Percentiles rank a stretch among this genome's conserved stretches.
These are phyloP conservation scores for Leptosomus discolor DNA, from an alignment of 2,113 vertebrate species.

Conservation along the genomic window DNA sequence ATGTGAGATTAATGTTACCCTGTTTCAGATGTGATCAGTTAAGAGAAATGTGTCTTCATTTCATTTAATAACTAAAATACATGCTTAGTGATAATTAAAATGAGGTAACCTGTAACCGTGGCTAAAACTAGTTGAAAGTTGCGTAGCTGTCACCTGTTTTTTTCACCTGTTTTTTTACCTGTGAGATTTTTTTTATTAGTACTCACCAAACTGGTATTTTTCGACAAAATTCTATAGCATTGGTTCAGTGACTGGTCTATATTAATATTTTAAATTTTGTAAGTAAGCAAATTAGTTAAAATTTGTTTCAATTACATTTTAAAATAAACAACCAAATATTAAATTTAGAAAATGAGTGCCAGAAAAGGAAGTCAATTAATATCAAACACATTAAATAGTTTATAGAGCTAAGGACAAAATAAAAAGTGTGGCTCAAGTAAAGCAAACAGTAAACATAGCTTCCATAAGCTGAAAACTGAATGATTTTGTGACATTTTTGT, in stretches of 20 bases:
- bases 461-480: background rate
- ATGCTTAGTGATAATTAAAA: background rate
- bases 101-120: background rate
- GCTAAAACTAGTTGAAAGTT: background rate
- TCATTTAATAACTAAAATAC: background rate
- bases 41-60: background rate
- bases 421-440: background rate
- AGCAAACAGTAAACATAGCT: background rate
- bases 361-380: background rate
- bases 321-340: background rate
- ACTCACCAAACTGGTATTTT: background rate
- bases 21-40: background rate
- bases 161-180: too few species aligned
- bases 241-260: background rate
- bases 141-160: background rate
- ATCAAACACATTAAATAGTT: background rate
- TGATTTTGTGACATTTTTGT: background rate
- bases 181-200: background rate
- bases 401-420: background rate
- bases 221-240: background rate
- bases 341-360: background rate
- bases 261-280: background rate
- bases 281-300: background rate
- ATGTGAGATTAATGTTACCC: background rate
- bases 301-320: background rate